phyloP scores from a whole-genome alignment of 2,113 vertebrate species.

The Cyprinus carpio region DNA sequence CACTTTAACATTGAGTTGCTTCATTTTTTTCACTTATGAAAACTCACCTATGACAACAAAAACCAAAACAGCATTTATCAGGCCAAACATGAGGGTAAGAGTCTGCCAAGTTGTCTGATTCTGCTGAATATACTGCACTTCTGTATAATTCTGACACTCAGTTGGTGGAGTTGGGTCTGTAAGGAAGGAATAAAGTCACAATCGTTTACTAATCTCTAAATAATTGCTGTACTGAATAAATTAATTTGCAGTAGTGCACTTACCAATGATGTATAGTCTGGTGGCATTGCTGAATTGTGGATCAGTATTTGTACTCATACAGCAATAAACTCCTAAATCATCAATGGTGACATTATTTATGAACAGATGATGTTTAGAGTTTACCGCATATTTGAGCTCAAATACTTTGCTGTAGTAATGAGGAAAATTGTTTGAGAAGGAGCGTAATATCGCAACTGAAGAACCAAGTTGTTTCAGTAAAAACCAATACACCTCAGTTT shows the following conservation, averaged over 20 bases:
- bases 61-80: not conserved
- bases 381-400: not conserved
- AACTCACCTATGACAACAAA: not conserved
- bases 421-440: not conserved
- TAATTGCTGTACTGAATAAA: not conserved
- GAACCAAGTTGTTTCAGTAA: no score
- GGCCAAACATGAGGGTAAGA: not conserved
- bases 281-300: not conserved
- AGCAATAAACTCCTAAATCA: conserved; percentile 3
- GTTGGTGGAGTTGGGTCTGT: no score
- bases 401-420: not conserved
- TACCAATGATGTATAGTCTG: not conserved
- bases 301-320: not conserved
- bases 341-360: conserved; percentile 6
- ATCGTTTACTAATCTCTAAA: not conserved
- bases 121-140: not conserved
- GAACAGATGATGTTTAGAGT: not conserved
- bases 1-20: no score
- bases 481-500: not conserved
- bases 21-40: not conserved
- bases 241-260: not conserved
- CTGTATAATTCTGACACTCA: not conserved
- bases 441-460: no score
- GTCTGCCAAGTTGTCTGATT: not conserved
- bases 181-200: not conserved